Base-by-base conservation (phyloP, 2,113 vertebrate species). In the Dasyornis broadbenti region DNA sequence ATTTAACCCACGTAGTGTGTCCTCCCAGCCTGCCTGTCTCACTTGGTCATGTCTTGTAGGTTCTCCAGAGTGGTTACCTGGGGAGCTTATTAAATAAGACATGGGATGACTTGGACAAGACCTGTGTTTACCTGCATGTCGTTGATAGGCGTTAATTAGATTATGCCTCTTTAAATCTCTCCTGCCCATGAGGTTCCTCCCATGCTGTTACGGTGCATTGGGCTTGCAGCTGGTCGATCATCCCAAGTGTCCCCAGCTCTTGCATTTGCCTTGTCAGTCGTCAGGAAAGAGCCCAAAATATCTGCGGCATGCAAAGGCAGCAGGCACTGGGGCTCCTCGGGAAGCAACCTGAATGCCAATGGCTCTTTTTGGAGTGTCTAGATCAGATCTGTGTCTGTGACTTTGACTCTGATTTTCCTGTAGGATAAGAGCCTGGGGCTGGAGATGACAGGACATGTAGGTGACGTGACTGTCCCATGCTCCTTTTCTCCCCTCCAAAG, bases 71-170 rank as follows among this genome's bases (percentile, higher is more conserved):
- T 26, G 33, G 47, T 65, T 94, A 84, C 77, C 94, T 91, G 63
- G 77, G 83, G 92, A 96, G 31, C 85, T 90, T 93, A 86, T 95
- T 93, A 90, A 94, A 57, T n/a, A 70, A 75, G 87, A 65, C 77
- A 50, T 22, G 13, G 12, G 70, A 70, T 88, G 92, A 60, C 54
- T 66, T 63, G 68, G 75, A 94, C 80, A 64, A 94, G 76, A 77
- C 82, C 39, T 5, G 44, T 94, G 79, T 94, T 95, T 95, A 95
- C 90, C 85, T 95, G 85, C 9, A 1, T 72, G 71, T 47, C 75
- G 56, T 70, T 94, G 94, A 94, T 81, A 86, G 90, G 92, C 64
- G 0, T 88, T 97, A 93, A 95, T 96, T 93, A 96, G 88, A 86
- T 93, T 64, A 81, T 47, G 47, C 16, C 78, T 56, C 79, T 40